phyloP scores from a whole-genome alignment of 2,113 vertebrate species.

The Fregetta grallaria region DNA sequence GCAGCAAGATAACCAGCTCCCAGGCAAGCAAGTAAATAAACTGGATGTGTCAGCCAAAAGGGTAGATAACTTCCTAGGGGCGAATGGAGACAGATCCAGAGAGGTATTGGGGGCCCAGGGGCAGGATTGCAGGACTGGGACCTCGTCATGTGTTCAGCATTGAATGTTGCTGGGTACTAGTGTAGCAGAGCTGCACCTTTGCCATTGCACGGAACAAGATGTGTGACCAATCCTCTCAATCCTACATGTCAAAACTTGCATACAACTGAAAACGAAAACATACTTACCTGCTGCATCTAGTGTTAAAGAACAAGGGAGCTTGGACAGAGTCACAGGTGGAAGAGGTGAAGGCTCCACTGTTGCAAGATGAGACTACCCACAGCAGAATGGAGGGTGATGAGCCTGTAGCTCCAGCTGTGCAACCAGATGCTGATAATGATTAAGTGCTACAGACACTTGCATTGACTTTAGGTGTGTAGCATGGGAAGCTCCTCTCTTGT shows the following conservation, averaged over 20 bases:
- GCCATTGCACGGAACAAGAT: background rate
- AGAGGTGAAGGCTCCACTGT: background rate
- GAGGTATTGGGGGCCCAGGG: background rate
- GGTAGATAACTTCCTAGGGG: background rate
- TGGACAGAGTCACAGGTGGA: background rate
- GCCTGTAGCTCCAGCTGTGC: background rate
- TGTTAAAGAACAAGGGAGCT: background rate
- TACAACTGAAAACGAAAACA: background rate
- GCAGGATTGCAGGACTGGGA: background rate
- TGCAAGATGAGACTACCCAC: background rate
- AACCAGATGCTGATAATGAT: background rate
- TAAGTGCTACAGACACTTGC: background rate
- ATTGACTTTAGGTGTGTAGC: background rate
- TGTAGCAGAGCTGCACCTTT: background rate
- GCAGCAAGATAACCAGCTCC: background rate
- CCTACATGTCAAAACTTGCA: background rate
- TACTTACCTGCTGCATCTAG: background rate
- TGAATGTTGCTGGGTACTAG: background rate
- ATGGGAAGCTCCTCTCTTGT: background rate
- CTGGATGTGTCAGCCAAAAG: background rate
- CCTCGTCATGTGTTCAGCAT: background rate
- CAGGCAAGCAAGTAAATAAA: background rate
- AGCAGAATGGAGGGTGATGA: background rate
- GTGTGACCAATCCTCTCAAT: fast-evolving
- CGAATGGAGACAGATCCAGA: background rate